phyloP scores from a whole-genome alignment of 2,113 vertebrate species.

The Tenrec ecaudatus region DNA sequence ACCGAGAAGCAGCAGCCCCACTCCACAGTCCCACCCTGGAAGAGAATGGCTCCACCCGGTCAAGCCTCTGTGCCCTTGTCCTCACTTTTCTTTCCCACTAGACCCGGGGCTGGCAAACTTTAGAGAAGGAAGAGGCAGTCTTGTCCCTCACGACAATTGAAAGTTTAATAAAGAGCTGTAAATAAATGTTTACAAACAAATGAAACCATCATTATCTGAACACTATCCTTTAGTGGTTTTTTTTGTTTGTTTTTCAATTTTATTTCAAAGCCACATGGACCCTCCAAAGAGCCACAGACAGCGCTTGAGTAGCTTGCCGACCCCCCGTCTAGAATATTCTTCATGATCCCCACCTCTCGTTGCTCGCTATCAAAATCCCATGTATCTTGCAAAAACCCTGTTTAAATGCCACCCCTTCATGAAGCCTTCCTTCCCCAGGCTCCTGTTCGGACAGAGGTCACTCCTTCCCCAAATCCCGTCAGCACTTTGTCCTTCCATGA shows the following conservation, averaged over 20 bases:
- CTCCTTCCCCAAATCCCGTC: neutral
- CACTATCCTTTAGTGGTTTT: too few relatives aligned
- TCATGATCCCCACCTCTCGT: neutral
- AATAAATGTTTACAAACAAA: too few relatives aligned
- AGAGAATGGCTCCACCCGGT: neutral
- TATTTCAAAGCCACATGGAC: too few relatives aligned
- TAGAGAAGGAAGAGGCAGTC: too few relatives aligned
- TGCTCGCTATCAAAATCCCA: neutral
- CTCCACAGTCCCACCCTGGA: neutral
- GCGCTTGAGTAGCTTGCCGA: too few relatives aligned
- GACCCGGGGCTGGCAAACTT: too few relatives aligned
- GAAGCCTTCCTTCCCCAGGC: neutral
- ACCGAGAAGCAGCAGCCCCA: neutral
- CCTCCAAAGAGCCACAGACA: too few relatives aligned
- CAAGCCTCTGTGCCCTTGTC: neutral
- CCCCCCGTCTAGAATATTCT: neutral
- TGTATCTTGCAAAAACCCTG: slow-evolving; percentile 30
- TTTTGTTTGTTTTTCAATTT: too few relatives aligned
- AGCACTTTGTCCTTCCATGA: slow-evolving; percentile 10
- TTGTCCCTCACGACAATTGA: too few relatives aligned
- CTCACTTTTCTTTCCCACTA: neutral
- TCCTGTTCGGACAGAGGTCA: neutral
- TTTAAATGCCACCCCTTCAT: neutral
- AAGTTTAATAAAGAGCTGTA: too few relatives aligned
- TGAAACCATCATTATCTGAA: too few relatives aligned